Evolutionary conservation across 2,113 vertebrate genomes (phyloP), one percentile per base, ranked within the genome.

Genomic region (Phrynosoma platyrhinos): DNA sequence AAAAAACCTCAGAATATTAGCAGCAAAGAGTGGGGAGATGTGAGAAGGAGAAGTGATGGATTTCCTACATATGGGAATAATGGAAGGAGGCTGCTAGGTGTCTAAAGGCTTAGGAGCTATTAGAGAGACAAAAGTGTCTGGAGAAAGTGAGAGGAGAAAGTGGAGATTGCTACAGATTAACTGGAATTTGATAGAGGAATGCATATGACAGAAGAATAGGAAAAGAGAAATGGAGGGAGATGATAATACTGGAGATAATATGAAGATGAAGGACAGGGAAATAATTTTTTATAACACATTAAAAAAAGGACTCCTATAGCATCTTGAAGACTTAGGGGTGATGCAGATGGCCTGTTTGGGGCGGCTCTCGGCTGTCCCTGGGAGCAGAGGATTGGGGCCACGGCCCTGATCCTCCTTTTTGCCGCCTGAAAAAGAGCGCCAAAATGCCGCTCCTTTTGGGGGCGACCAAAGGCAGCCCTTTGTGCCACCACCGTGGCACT

Each of bases 121-220:
- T 83, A 88, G 71, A 62, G 55, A 36, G 42, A 83, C 47, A 83
- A 88, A 77, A 16, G 23, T 23, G 12, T n/a, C 25, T 8, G 32
- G 62, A 76, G 80, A 78, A 88, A 30, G 9, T 53, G 32, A 53
- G 72, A 77, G 75, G 77, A 64, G 47, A 77, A 78, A 16, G 47
- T 4, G 8, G 42, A 69, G 72, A 78, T 13, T 13, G 42, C 23
- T 10, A 7, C 30, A 83, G 72, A 77, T 83, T 83, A 88, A 83
- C 72, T 40, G 72, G 62, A 83, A 68, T 78, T 14, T 66, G 10
- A 77, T 20, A 88, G 42, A 55, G 6, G 80, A 78, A 68, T 23
- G 74, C 13, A 32, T 83, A 69, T 78, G 64, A 69, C 82, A 82
- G 83, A 88, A 47, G 72, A 82, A 87, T 20, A 21, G 86, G 8